Evolutionary conservation across 2,113 vertebrate genomes (phyloP), one percentile per base, ranked within the genome.

Genomic region (Ammodytes marinus): DNA sequence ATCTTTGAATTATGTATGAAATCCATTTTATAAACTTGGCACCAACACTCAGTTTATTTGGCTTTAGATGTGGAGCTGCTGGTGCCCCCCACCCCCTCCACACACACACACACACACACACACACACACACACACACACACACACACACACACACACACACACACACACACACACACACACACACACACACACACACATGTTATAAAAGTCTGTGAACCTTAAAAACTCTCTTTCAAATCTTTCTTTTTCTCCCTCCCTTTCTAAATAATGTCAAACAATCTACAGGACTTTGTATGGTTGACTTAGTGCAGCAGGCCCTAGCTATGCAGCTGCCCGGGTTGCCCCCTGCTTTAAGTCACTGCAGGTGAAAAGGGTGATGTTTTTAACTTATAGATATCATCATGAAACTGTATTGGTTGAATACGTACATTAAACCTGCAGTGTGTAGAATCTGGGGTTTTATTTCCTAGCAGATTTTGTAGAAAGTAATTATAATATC

Each of bases 1-100:
- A 92, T 89, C 92, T 89, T 69, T 86, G 76, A 90, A 91, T 91
- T 89, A 93, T 88, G 76, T 76, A 84, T 73, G 79, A 83, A 85
- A 88, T 83, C 46, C 81, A 63, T 67, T 90, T 27, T 77, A 40
- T 60, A 88, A 59, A 43, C 88, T 90, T 87, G 90, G 85, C 76
- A 66, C 69, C 67, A 75, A 66, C 35, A 39, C 60, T 65, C 8
- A 1, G 82, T 91, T 91, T 93, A 85, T 86, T 92, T 92, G 82
- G 83, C 76, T 86, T 86, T 57, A 77, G 57, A 87, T 60, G 66
- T 79, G 1, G 43, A 87, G 69, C 73, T 82, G 82, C 68, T 27
- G 1, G 27, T 27, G 27, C 27, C 27, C 27, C 27, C 27, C 27
- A 2, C 27, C 27, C 27, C 27, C 27, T 2, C 27, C 27, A 27